These are phyloP conservation scores for Incurvaria masculella DNA, from an alignment of 2,888 invertebrate genomes.

Conservation along the genomic window DNA sequence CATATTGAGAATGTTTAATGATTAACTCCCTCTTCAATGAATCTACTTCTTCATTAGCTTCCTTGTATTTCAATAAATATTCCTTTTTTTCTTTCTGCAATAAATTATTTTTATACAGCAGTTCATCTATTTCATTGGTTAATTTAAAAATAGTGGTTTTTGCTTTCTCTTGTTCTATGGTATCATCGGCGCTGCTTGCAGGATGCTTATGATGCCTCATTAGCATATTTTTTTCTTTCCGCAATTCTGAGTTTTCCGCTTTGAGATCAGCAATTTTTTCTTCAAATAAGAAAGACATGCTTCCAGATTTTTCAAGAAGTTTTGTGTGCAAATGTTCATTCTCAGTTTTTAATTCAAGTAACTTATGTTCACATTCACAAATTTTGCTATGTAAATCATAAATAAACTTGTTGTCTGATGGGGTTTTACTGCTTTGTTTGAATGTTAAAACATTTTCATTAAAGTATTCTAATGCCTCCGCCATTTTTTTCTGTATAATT, in stretches of 20 bases:
- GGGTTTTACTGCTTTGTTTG: constrained; percentile 20
- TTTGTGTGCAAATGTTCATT: constrained; percentile 38
- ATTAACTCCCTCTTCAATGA: constrained; percentile 42
- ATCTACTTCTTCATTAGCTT: constrained; percentile 34
- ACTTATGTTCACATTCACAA: constrained; percentile 48
- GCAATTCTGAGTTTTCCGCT: constrained; percentile 41
- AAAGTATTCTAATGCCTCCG: constrained; percentile 36
- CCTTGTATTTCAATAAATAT: constrained; percentile 37
- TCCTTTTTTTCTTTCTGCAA: constrained; percentile 42
- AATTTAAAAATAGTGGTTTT: constrained; percentile 31
- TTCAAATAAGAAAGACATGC: constrained; percentile 36
- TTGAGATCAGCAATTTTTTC: constrained; percentile 44
- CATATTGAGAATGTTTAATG: constrained; percentile 40
- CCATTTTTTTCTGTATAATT: constrained; percentile 35
- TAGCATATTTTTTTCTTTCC: constrained; percentile 43
- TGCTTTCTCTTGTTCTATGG: constrained; percentile 24
- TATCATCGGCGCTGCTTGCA: constrained; percentile 21
- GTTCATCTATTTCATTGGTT: constrained; percentile 31
- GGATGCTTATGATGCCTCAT: constrained; percentile 34
- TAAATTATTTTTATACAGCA: constrained; percentile 31
- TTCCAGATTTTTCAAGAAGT: constrained; percentile 24
- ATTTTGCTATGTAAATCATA: constrained; percentile 41
- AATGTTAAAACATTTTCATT: constrained; percentile 31
- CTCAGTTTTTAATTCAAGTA: constrained; percentile 46
- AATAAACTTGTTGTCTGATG: constrained; percentile 29